phyloP scores from a whole-genome alignment of 2,797 vertebrate species.

The Chlorospingus semifuscus region DNA sequence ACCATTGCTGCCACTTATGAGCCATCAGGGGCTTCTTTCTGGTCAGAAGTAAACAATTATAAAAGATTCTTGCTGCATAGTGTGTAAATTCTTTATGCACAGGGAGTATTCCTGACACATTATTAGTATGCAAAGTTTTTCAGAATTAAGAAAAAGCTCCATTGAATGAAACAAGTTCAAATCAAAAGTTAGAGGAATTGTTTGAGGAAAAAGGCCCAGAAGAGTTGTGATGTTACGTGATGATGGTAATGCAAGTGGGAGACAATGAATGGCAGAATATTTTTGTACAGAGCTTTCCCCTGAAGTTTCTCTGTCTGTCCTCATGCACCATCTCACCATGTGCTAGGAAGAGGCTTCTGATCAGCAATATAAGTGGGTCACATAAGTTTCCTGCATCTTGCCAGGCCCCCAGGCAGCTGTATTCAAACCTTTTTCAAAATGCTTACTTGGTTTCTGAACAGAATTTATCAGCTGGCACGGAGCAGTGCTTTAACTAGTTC shows the following conservation, averaged over 20 bases:
- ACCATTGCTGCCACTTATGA: neutral
- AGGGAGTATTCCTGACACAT: neutral
- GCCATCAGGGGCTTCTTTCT: neutral
- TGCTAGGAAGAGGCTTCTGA: neutral
- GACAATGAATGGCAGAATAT: neutral
- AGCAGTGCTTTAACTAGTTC: neutral
- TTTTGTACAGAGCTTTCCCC: neutral
- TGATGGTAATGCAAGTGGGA: neutral
- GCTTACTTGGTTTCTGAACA: neutral
- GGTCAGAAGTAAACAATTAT: neutral
- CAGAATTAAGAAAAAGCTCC: neutral
- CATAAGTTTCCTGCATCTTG: neutral
- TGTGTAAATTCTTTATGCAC: neutral
- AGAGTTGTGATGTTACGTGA: neutral
- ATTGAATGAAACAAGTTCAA: neutral
- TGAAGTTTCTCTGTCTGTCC: neutral
- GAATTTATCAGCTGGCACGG: neutral
- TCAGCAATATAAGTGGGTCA: neutral
- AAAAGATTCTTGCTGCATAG: neutral
- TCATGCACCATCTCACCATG: neutral
- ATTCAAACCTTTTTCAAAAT: slow-evolving; percentile 13
- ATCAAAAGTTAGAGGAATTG: neutral
- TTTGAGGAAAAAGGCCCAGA: neutral
- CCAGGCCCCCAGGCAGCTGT: neutral
- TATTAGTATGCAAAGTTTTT: neutral